Percentiles rank a stretch among this genome's conserved stretches.
These are phyloP conservation scores for Chelonia mydas DNA, from an alignment of 2,797 vertebrate species.

Conservation along the genomic window DNA sequence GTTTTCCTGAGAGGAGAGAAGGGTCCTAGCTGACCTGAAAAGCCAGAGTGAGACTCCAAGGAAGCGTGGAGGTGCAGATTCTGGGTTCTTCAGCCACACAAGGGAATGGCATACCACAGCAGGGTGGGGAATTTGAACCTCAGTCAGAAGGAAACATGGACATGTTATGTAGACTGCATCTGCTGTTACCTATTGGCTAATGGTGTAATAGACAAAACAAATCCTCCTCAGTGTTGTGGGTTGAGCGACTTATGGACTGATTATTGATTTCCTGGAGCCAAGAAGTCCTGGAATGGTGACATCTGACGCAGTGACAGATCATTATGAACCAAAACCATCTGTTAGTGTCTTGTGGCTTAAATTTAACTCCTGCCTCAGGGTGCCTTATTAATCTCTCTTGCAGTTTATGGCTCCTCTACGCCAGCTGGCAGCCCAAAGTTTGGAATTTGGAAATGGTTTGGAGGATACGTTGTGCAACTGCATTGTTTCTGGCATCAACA, in stretches of 20 bases:
- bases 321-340: neutral
- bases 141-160: neutral
- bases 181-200: neutral
- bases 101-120: neutral
- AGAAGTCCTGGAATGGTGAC: neutral
- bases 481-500: neutral
- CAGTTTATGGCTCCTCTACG: neutral
- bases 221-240: neutral
- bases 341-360: neutral
- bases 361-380: neutral
- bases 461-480: neutral
- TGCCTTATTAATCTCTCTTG: neutral
- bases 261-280: neutral
- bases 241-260: neutral
- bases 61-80: neutral
- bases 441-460: neutral
- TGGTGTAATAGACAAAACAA: neutral
- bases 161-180: neutral
- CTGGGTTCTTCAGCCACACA: neutral
- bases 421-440: neutral
- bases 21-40: neutral
- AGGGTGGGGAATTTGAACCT: neutral
- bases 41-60: neutral
- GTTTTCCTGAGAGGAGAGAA: neutral
- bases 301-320: neutral